phyloP scores from a whole-genome alignment of 92 coral and sea anemone species.

The Epizoanthus rinbou region DNA sequence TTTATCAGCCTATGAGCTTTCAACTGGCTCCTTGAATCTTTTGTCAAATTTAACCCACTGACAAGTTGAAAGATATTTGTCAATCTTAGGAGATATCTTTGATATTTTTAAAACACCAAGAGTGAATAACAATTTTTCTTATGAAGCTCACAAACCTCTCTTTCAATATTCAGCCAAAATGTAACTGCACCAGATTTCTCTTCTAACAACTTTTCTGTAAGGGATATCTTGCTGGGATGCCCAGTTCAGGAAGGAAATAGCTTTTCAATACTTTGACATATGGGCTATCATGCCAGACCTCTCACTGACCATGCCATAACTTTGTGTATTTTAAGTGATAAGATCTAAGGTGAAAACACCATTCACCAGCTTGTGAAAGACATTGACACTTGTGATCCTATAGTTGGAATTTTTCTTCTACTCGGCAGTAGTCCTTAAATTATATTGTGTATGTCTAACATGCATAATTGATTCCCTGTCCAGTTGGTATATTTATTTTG shows the following conservation, averaged over 20 bases:
- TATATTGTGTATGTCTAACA: too few relatives aligned
- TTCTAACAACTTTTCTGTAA: not conserved
- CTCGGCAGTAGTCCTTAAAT: too few relatives aligned
- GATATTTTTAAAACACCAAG: constrained; percentile 8
- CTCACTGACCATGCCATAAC: constrained; percentile 10
- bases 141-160: too few relatives aligned
- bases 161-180: not conserved
- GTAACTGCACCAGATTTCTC: not conserved
- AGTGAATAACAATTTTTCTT: not conserved
- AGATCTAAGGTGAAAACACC: not conserved
- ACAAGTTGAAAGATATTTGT: constrained; percentile 16
- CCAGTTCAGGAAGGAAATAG: constrained; percentile 11
- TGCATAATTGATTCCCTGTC: too few relatives aligned
- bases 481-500: too few relatives aligned
- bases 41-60: constrained; percentile 43
- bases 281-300: not conserved
- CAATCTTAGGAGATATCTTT: constrained; percentile 9
- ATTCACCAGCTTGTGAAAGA: not conserved
- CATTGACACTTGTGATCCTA: not conserved
- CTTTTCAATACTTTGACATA: constrained; percentile 9
- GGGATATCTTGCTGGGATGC: constrained; percentile 7
- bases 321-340: constrained; percentile 18
- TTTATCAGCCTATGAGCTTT: constrained; percentile 59
- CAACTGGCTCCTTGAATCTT: constrained; percentile 31
- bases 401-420: too few relatives aligned